Conservation (phyloP, 2,888 invertebrate species). For the Thymelicus sylvestris region DNA sequence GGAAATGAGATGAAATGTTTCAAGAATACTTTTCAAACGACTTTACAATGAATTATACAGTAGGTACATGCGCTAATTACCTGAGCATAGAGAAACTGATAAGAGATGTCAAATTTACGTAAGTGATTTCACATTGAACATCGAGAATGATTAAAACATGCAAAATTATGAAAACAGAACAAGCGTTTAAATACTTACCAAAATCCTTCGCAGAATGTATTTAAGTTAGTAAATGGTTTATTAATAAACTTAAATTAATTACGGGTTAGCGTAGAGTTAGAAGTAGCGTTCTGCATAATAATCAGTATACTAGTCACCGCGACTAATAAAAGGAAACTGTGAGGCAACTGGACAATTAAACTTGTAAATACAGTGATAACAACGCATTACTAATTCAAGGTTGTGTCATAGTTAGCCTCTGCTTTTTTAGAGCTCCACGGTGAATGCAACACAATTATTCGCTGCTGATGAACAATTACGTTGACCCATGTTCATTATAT, state of each 20-base stretch:
- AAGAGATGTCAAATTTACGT: conserved; percentile 9
- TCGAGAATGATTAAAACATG: conserved; percentile 32
- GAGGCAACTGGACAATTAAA: conserved; percentile 29
- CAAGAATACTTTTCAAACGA: conserved; percentile 16
- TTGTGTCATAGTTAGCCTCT: conserved; percentile 34
- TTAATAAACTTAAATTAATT: conserved; percentile 27
- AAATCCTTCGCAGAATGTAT: conserved; percentile 48
- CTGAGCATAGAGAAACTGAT: conserved; percentile 8
- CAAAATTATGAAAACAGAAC: conserved; percentile 33
- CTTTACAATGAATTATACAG: conserved; percentile 17
- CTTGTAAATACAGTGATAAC: conserved; percentile 25
- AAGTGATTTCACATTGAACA: conserved; percentile 17
- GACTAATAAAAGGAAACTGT: conserved; percentile 25
- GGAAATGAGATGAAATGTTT: conserved; percentile 13
- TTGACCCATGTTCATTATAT: conserved; percentile 14
- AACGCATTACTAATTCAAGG: conserved; percentile 33
- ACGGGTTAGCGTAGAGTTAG: not conserved
- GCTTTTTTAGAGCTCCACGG: conserved; percentile 26
- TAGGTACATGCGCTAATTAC: conserved; percentile 30
- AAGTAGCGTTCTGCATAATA: not conserved
- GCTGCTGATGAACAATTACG: conserved; percentile 12
- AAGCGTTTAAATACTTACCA: conserved; percentile 54
- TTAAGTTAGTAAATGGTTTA: conserved; percentile 33
- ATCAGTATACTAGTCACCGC: conserved; percentile 21
- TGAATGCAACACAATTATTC: conserved; percentile 29